Evolutionary conservation across 2,113 vertebrate species (phyloP).

Genomic region (Machaerirhynchus nigripectus): DNA sequence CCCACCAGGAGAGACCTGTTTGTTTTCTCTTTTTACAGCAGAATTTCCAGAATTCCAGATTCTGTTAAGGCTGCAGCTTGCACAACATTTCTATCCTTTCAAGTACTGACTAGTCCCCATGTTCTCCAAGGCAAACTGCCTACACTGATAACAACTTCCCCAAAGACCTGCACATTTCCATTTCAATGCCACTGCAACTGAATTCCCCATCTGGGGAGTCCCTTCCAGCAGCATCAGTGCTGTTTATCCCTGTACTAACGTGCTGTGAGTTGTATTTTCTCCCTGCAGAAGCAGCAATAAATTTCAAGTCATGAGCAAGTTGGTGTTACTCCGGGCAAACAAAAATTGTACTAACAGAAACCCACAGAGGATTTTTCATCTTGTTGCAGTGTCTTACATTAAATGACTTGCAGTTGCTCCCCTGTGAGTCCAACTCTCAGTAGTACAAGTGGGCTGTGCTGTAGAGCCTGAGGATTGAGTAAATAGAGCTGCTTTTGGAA

Average conservation of each 20-base stretch:
- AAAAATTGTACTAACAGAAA: neutral
- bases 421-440: neutral
- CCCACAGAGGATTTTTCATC: neutral
- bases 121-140: neutral
- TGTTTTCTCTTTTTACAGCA: neutral
- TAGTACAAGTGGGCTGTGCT: neutral
- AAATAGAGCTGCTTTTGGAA: neutral
- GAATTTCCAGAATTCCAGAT: neutral
- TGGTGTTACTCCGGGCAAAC: neutral
- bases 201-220: neutral
- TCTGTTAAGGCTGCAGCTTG: neutral
- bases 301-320: neutral
- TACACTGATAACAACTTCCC: neutral
- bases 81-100: neutral
- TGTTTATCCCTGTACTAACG: neutral
- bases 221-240: neutral
- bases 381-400: neutral
- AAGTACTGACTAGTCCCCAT: neutral
- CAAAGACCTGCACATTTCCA: neutral
- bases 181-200: neutral
- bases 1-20: neutral
- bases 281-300: neutral
- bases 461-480: neutral
- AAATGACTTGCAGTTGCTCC: neutral
- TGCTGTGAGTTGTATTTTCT: neutral